Conservation (phyloP, 2,113 vertebrate genomes). For the Passer domesticus region DNA sequence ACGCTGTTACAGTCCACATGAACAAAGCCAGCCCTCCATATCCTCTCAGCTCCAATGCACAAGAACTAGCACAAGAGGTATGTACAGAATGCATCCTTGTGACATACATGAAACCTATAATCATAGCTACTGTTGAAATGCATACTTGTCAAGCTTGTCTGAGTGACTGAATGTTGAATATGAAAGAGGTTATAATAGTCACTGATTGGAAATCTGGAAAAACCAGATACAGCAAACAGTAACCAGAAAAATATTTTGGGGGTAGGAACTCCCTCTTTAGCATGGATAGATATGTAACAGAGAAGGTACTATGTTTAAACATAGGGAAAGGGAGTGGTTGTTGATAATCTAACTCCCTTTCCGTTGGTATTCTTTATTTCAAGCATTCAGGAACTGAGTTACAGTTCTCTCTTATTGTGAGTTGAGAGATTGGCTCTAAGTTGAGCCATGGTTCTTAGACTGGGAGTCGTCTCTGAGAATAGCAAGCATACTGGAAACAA, state of each 20-base stretch:
- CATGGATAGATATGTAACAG: not conserved
- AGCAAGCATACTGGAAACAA: not conserved
- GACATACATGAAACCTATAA: not conserved
- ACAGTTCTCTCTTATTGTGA: not conserved
- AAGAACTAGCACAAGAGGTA: slow-evolving; percentile 92
- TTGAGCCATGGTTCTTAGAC: not conserved
- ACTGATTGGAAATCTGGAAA: not conserved
- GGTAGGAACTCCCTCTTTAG: not conserved
- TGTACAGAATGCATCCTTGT: slow-evolving; percentile 56
- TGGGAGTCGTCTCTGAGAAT: not conserved
- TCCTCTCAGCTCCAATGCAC: slow-evolving; percentile 85
- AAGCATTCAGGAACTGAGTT: not conserved
- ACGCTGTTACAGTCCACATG: slow-evolving; percentile 85
- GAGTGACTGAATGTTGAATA: not conserved
- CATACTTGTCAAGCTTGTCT: slow-evolving; percentile 13
- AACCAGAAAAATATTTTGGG: not conserved
- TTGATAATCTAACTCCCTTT: not conserved
- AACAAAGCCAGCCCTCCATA: slow-evolving; percentile 85
- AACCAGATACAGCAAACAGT: not conserved
- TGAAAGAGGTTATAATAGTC: not conserved
- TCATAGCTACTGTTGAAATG: slow-evolving; percentile 36
- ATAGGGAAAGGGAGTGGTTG: not conserved
- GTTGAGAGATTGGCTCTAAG: not conserved
- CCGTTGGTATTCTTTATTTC: not conserved
- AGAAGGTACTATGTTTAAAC: not conserved